Evolutionary conservation across 2,113 vertebrate genomes (phyloP).

Genomic region (Sprattus sprattus): DNA sequence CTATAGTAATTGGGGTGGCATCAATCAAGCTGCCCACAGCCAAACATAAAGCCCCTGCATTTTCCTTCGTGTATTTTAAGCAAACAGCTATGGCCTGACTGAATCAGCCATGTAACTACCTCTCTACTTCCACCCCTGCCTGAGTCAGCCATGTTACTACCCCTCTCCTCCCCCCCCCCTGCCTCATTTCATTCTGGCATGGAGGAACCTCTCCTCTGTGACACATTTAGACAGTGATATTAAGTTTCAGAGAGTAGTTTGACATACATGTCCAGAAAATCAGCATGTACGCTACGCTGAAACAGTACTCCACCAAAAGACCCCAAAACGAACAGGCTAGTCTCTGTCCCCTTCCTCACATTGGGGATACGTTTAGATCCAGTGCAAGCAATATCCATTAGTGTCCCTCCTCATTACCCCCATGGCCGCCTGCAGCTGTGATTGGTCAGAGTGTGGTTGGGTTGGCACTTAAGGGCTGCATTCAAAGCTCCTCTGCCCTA

Average conservation of each 20-base stretch:
- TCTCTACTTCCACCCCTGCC: neutral
- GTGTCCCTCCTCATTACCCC: neutral
- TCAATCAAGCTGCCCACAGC: too few species aligned
- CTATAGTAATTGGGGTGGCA: neutral
- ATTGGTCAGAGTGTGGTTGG: neutral
- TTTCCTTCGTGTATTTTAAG: too few species aligned
- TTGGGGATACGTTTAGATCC: neutral
- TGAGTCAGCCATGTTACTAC: neutral
- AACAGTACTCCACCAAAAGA: neutral
- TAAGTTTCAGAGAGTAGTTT: neutral
- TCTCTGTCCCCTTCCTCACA: neutral
- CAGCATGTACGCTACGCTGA: neutral
- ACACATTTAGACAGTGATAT: neutral
- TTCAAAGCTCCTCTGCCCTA: constrained; percentile 5
- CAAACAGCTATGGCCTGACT: too few species aligned
- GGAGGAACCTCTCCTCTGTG: neutral
- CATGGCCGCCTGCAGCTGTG: neutral
- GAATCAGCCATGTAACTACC: neutral
- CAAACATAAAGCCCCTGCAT: neutral
- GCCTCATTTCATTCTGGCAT: neutral
- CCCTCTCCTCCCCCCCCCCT: neutral
- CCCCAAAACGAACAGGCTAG: neutral
- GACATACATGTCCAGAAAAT: neutral
- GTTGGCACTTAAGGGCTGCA: neutral
- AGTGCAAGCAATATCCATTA: neutral